Evolutionary conservation across 2,888 invertebrate species (phyloP).

Genomic region (Phasia obesa): DNA sequence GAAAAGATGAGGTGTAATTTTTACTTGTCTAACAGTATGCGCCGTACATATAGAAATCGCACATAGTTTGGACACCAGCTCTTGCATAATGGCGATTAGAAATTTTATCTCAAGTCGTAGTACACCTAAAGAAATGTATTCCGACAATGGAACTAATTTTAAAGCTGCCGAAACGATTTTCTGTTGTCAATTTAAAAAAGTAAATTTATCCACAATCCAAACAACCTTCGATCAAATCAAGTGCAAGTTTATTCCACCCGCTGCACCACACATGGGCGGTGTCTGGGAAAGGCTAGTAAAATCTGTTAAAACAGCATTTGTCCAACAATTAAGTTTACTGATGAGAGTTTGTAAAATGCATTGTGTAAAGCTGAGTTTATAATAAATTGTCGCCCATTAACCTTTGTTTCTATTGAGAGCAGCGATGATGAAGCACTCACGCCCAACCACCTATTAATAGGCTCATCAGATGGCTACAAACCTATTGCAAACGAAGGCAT

Average conservation of each 20-base stretch:
- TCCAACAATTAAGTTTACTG: too few relatives aligned
- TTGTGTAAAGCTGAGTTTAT: constrained; percentile 63
- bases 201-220: constrained; percentile 25
- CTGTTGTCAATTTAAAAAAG: constrained; percentile 22
- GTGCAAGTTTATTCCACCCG: constrained; percentile 65
- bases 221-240: constrained; percentile 36
- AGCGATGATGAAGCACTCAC: constrained; percentile 69
- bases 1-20: too few relatives aligned
- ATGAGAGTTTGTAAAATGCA: constrained; percentile 63
- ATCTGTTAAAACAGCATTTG: constrained; percentile 67
- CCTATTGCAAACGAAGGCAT: constrained; percentile 11
- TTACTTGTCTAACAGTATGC: too few relatives aligned
- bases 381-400: constrained; percentile 65
- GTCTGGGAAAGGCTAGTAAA: constrained; percentile 63
- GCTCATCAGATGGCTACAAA: constrained; percentile 65
- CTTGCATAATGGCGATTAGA: too few relatives aligned
- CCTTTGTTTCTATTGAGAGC: constrained; percentile 65
- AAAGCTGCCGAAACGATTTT: constrained; percentile 10
- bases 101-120: too few relatives aligned
- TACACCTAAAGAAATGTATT: too few relatives aligned
- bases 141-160: constrained; percentile 44
- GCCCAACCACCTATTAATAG: constrained; percentile 68
- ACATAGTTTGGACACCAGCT: too few relatives aligned
- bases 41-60: too few relatives aligned
- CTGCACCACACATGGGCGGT: constrained; percentile 67